Base-by-base conservation (phyloP, 2,797 vertebrate species). In the Cheracebus regulus region DNA sequence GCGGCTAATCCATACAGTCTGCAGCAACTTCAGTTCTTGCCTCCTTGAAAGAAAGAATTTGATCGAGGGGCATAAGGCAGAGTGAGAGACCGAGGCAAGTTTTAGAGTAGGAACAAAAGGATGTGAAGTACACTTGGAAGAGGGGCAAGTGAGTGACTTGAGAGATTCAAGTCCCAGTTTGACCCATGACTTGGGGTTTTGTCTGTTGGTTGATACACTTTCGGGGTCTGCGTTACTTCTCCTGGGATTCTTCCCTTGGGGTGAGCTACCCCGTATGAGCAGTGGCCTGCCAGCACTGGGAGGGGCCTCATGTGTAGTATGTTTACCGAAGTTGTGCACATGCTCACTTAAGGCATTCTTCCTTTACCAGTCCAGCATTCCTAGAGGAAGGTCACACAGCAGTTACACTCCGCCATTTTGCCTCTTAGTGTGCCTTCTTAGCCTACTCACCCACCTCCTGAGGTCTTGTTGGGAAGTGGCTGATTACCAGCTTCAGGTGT, bases 1-100 rank as follows among this genome's bases (percentile, higher is more conserved):
- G 64, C 7, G 7, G 64, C 3, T 0, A 67, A 67, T n/a, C 33
- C 33, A 19, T n/a, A 67, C 0, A 7, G 15, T 19, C 33, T n/a
- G 15, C 33, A 19, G 64, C 64, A n/a, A n/a, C 7, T 33, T 67
- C 64, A 67, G 64, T n/a, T 67, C 30, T 19, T 67, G 33, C 64
- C 33, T 67, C 64, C 64, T 67, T 7, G n/a, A 7, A 67, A 67
- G 64, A 67, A 67, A n/a, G 15, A 67, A 33, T 67, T n/a, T 67
- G 64, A 67, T 17, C 0, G 4, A 67, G 33, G 33, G 64, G 30
- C 17, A 8, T 67, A 67, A 67, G 64, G 64, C 64, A n/a, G 33
- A 19, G 33, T 67, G 30, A 33, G 33, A 67, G 64, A 67, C 64
- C 1, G 33, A 67, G 64, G 64, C 64, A 67, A 67, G 33, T 19